A percentile compares a stretch with the other conserved stretches of the same genome.
phyloP scores from a whole-genome alignment of 2,797 vertebrate species.

The Platyrinchus mystaceus region DNA sequence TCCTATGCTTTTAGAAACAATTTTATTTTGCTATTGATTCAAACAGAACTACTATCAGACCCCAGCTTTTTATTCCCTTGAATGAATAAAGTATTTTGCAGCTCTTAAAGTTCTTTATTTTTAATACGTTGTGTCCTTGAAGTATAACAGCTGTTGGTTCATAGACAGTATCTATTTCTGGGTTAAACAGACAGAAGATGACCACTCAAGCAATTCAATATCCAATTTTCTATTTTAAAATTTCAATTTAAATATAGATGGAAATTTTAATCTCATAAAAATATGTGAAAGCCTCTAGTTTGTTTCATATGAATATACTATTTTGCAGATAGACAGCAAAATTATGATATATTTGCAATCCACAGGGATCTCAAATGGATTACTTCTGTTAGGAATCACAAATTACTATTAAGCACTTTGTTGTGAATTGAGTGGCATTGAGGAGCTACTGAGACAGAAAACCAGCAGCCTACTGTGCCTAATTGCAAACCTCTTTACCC shows the following conservation, averaged over 20 bases:
- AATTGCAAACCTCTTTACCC: constrained; percentile 20
- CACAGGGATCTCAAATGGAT: not conserved
- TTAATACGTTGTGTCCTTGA: not conserved
- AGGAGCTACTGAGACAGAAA: not conserved
- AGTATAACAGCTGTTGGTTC: not conserved
- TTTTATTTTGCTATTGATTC: not conserved
- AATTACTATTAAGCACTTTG: not conserved
- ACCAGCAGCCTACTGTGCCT: not conserved
- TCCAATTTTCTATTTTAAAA: not conserved
- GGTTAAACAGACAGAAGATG: not conserved
- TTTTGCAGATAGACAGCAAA: not conserved
- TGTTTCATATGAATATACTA: not conserved
- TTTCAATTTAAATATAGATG: not conserved
- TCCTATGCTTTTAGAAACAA: not conserved
- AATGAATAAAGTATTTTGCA: not conserved
- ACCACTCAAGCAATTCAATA: not conserved
- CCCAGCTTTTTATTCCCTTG: not conserved
- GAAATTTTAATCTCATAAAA: not conserved
- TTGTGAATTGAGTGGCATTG: not conserved
- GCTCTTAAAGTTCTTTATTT: not conserved
- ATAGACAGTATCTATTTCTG: not conserved
- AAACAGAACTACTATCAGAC: not conserved
- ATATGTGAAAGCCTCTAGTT: not conserved
- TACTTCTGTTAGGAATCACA: not conserved
- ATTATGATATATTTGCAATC: not conserved